Evolutionary conservation across 2,888 invertebrate species (phyloP), one percentile per base, ranked within the genome.

Genomic region (Yponomeuta evonymella): DNA sequence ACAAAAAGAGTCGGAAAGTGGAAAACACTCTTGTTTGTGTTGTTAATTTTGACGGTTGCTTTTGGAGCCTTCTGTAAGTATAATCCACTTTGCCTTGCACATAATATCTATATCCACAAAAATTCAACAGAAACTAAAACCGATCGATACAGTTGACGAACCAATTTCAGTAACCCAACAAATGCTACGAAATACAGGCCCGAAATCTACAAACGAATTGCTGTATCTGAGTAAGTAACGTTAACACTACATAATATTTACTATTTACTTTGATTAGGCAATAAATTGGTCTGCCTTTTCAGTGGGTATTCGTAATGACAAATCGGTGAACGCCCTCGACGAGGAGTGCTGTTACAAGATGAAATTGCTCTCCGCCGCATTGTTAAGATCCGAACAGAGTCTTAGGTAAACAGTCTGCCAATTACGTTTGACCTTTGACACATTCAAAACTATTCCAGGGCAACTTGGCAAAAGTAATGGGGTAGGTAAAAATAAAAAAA

Each of bases 271-370:
- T 64, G 29, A 29, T 9, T 30, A 64, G 64, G 8, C 64, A 64
- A 23, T 64, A 64, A 64, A 30, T 29, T 30, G 64, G 3, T 43
- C 15, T 43, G 9, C 71, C 63, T 63, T 73, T 72, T 68, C 75
- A 81, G 80, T 77, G 73, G 75, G 75, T 48, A 73, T 76, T n/a
- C n/a, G n/a, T n/a, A n/a, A n/a, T 62, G 76, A 80, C 69, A 72
- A 74, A 63, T 62, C 62, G 51, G 73, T 75, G 69, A 77, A 79
- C 67, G 76, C 80, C 72, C 79, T 83, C 62, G 80, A 78, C 73
- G 82, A 84, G 74, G 85, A 85, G 78, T 90, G 90, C 76, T 86
- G 87, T 75, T 77, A 80, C 73, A 82, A 80, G 76, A 82, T 88
- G 81, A 84, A 78, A 74, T 81, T 85, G 80, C 79, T 90, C 73